Base-by-base conservation (phyloP, 2,888 invertebrate species). In the Melinaea menophilus region DNA sequence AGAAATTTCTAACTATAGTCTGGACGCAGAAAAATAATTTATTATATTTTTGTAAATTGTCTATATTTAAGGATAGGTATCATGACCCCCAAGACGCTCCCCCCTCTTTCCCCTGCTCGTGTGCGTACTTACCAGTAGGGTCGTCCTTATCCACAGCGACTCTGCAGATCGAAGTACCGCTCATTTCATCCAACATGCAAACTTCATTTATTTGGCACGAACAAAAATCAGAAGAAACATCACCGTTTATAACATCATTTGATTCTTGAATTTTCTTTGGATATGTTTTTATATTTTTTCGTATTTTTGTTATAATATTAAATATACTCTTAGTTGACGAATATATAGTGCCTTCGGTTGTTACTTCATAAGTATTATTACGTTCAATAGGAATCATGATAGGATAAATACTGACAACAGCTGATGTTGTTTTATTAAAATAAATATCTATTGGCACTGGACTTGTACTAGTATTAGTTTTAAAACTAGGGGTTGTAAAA, bases 141-240 rank as follows among this genome's bases (percentile, higher is more conserved):
- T 94, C 94, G 11, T 87, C 81, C 3, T 80, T 77, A 75, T 94
- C 93, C 22, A 81, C 72, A 5, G 92, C 86, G 48, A 76, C 75
- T 72, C 88, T 89, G 77, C 94, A 94, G 56, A 90, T 83, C 3
- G 94, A 92, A 56, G 91, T 91, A 58, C 92, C 91, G 73, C 92
- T 93, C 70, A 85, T 91, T 72, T 92, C 92, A 71, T 93, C 89
- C 58, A 93, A 91, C 80, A 94, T 93, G 83, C 94, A 94, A 65
- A 94, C 92, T 82, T 93, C 93, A 69, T 83, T 81, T 68, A 72
- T 87, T 83, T 89, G 86, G 86, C 92, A 92, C 85, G 87, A 85
- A 74, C 92, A 92, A 79, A 90, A 89, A 71, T 77, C 85, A 75
- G 80, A 75, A 58, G 86, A 82, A 72, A 86, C 71, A 74, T 88